Percentiles rank a stretch among this genome's conserved stretches.
Conservation (phyloP, 2,113 vertebrate species). For the Aegithalos caudatus region DNA sequence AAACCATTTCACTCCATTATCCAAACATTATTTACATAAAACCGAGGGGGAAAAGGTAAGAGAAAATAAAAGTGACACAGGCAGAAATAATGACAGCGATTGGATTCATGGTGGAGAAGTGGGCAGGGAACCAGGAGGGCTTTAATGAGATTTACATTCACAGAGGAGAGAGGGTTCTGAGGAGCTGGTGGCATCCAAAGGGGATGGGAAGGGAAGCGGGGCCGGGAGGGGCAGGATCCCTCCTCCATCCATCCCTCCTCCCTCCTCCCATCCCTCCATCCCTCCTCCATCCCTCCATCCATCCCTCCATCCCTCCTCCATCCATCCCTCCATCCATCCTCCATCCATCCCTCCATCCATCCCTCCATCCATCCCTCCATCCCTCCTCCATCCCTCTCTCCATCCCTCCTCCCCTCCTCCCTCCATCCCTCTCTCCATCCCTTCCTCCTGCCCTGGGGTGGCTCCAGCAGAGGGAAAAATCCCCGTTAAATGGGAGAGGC, state of each 20-base stretch:
- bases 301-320: no score
- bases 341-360: neutral
- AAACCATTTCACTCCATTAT: conserved; percentile 81
- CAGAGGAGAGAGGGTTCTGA: neutral
- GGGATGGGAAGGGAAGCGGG: neutral
- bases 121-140: conserved; percentile 33
- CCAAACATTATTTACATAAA: conserved; percentile 79
- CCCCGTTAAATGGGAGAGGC: no score
- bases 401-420: no score
- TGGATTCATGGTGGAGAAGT: conserved; percentile 18
- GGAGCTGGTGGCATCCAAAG: neutral
- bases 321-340: neutral
- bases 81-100: conserved; percentile 59
- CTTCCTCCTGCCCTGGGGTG: no score
- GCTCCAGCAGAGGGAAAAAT: no score
- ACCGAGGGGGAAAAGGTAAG: conserved; percentile 54
- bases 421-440: neutral
- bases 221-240: neutral
- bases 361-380: no score
- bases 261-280: neutral
- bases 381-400: no score
- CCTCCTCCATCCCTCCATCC: no score
- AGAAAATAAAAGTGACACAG: conserved; percentile 58
- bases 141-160: conserved; percentile 16
- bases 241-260: neutral